Evolutionary conservation across 2,888 invertebrate species (phyloP), one percentile per base, ranked within the genome.

Genomic region (Lutraria lutraria): DNA sequence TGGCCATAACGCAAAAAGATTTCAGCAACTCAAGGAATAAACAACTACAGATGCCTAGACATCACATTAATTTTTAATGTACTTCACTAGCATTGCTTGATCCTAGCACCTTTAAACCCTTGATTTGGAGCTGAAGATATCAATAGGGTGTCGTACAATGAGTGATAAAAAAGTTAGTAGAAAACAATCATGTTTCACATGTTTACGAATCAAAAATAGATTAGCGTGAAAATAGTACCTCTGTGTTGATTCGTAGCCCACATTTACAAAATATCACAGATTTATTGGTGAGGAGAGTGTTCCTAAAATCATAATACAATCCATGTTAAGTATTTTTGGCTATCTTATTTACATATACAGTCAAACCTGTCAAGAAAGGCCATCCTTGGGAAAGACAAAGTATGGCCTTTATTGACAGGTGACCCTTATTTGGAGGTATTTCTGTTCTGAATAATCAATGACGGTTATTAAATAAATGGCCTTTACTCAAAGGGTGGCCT

Each of bases 211-310:
- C 4, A 25, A 25, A 25, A 21, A 68, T 25, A 68, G n/a, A n/a
- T n/a, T n/a, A 34, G 76, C 25, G 31, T 34, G 29, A 53, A 53
- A 43, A 29, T 53, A 89, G 88, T 93, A 95, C 95, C 94, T 95
- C 95, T 19, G 95, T 95, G 85, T 95, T 89, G 19, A 95, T 93
- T 83, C 95, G 90, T 63, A 95, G 81, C 16, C 95, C 95, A 93
- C 95, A 95, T 56, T 87, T 85, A 89, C 95, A 95, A 88, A 95
- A 95, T 90, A 95, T 94, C 88, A 95, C 93, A 90, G 93, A 92
- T 86, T 95, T 94, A 89, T 95, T 95, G 86, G 92, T 85, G 31
- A 94, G 83, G 31, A 95, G 86, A 16, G 92, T 91, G 90, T 89
- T 89, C 86, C 95, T 95, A 90, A 13, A 93, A 92, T 56, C 81